phyloP scores from a whole-genome alignment of 2,888 invertebrate species.

The Kuschelorhynchus macadamiae region DNA sequence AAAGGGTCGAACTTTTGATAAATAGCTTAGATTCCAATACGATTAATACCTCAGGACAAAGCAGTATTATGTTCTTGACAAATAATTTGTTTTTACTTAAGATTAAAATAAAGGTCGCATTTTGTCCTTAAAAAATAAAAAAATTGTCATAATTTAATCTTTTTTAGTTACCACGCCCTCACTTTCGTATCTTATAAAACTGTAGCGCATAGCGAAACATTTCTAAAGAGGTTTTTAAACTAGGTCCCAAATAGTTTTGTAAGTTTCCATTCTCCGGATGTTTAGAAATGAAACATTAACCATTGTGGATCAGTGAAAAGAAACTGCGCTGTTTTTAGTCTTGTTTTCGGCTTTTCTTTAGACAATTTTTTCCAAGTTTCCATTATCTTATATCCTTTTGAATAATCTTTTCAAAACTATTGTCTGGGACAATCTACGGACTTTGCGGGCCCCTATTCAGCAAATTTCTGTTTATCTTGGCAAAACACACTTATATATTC shows the following conservation, averaged over 20 bases:
- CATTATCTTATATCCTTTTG: slow-evolving; percentile 30
- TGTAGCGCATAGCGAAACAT: no score
- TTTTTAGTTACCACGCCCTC: no score
- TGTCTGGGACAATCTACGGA: slow-evolving; percentile 20
- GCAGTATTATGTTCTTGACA: no score
- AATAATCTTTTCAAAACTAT: slow-evolving; percentile 32
- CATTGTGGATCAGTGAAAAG: slow-evolving; percentile 16
- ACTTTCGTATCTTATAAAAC: no score
- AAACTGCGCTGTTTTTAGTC: slow-evolving; percentile 18
- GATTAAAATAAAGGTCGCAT: no score
- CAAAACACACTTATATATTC: slow-evolving; percentile 35
- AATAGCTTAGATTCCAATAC: no score
- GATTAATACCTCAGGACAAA: no score
- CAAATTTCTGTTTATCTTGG: slow-evolving; percentile 20
- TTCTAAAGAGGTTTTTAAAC: not conserved
- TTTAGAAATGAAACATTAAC: slow-evolving; percentile 42
- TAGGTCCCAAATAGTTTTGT: slow-evolving; percentile 24
- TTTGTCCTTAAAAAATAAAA: no score
- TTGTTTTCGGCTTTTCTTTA: slow-evolving; percentile 21
- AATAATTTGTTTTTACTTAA: no score
- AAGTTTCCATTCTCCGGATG: slow-evolving; percentile 24
- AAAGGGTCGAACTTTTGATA: no score
- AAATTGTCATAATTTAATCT: no score
- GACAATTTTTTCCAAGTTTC: slow-evolving; percentile 26
- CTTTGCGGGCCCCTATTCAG: slow-evolving; percentile 16